Evolutionary conservation across 1,140 invertebrate species (phyloP).

Genomic region (Nasonia vitripennis): DNA sequence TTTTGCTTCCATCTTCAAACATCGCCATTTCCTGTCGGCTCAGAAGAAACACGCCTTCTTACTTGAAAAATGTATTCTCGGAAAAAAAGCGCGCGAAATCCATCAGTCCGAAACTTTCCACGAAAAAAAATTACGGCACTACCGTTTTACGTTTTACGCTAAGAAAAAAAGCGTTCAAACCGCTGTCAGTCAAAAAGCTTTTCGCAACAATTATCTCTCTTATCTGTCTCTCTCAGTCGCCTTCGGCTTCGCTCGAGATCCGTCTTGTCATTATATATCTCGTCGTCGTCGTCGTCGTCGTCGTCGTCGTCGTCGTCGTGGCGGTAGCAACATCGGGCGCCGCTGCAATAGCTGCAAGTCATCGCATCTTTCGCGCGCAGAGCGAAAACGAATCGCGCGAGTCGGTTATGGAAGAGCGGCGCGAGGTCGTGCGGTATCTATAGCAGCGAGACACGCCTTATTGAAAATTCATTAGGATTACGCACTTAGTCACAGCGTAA

Average conservation of each 20-base stretch:
- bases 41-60: not conserved
- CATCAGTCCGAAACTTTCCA: not conserved
- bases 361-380: not conserved
- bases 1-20: not conserved
- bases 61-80: not conserved
- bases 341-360: not conserved
- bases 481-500: not conserved
- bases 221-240: not conserved
- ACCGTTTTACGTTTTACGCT: not conserved
- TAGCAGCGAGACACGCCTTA: not conserved
- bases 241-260: not conserved
- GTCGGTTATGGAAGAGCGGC: slow-evolving; percentile 16
- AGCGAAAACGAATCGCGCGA: not conserved
- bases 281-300: no score
- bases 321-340: not conserved
- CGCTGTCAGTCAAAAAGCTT: not conserved
- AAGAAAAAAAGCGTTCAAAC: no score
- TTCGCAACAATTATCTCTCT: not conserved
- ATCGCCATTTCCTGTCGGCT: not conserved
- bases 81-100: not conserved
- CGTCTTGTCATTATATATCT: not conserved
- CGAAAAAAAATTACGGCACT: not conserved
- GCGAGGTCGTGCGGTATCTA: not conserved
- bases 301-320: no score
- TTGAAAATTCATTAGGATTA: slow-evolving; percentile 28